Conservation (phyloP, 2,113 vertebrate species). For the Tachysurus vachellii region DNA sequence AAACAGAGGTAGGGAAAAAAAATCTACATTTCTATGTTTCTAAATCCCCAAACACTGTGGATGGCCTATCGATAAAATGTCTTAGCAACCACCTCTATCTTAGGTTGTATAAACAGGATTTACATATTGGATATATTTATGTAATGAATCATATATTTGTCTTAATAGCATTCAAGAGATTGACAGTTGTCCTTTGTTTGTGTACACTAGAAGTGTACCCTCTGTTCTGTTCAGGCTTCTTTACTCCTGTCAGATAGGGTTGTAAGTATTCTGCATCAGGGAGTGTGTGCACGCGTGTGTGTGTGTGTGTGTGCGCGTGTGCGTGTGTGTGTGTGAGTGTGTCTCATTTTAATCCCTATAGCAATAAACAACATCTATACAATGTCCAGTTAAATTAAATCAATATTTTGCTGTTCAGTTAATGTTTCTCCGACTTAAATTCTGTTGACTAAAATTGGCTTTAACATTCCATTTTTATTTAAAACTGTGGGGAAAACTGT, state of each 20-base stretch:
- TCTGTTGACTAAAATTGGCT: constrained; percentile 4
- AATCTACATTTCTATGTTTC: constrained; percentile 13
- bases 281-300: not conserved
- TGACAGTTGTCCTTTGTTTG: constrained; percentile 14
- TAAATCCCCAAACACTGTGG: constrained; percentile 29
- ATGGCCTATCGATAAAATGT: constrained; percentile 1
- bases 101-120: not conserved
- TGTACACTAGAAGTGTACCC: constrained; percentile 41
- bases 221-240: constrained; percentile 38
- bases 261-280: constrained; percentile 44
- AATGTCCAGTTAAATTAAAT: constrained; percentile 28
- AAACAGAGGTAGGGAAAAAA: not conserved
- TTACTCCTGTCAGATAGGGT: constrained; percentile 19
- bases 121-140: constrained; percentile 31
- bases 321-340: constrained; percentile 4
- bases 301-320: not conserved
- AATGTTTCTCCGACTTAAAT: not conserved
- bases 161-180: constrained; percentile 23
- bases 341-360: constrained; percentile 33
- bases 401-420: not conserved
- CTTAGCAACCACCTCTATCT: not conserved
- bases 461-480: constrained; percentile 46
- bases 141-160: constrained; percentile 31
- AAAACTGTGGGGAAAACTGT: constrained; percentile 18
- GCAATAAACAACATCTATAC: constrained; percentile 51